Conservation (phyloP, 2,888 invertebrate genomes). For the Opisthograptis luteolata region DNA sequence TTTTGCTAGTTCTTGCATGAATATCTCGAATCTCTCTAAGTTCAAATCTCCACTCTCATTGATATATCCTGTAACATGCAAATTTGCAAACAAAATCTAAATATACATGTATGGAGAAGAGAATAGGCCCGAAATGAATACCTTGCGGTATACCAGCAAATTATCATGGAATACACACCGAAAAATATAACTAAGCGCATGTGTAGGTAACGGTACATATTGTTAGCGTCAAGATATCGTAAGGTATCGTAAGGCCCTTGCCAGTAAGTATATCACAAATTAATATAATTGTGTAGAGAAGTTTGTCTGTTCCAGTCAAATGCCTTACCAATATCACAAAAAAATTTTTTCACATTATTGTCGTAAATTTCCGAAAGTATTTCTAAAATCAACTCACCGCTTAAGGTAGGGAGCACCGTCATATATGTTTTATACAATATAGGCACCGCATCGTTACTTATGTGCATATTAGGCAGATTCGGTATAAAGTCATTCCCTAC, state of each 20-base stretch:
- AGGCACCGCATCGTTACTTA: slow-evolving; percentile 94
- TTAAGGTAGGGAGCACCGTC: slow-evolving; percentile 92
- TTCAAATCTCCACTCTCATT: slow-evolving; percentile 95
- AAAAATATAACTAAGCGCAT: background rate
- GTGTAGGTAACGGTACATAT: no score
- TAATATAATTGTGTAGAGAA: no score
- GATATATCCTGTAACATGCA: slow-evolving; percentile 89
- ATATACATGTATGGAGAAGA: background rate
- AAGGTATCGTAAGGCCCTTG: no score
- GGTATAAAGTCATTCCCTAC: slow-evolving; percentile 99
- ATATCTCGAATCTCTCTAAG: slow-evolving; percentile 92
- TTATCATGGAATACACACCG: background rate
- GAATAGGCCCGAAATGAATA: background rate
- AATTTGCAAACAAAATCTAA: background rate
- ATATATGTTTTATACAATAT: slow-evolving; percentile 95
- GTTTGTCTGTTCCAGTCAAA: slow-evolving; percentile 14
- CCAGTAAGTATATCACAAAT: no score
- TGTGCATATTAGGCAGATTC: slow-evolving; percentile 97
- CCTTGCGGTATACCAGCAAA: slow-evolving; percentile 17
- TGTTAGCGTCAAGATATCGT: no score
- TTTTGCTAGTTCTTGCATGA: slow-evolving; percentile 89
- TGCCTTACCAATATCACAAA: slow-evolving; percentile 6
- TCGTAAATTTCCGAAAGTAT: no score
- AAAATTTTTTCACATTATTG: no score
- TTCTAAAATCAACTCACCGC: slow-evolving; percentile 86